These are phyloP conservation scores for Pentamera pediparva DNA, from an alignment of 53 echinoderm and acorn worm genomes.

Conservation along the genomic window DNA sequence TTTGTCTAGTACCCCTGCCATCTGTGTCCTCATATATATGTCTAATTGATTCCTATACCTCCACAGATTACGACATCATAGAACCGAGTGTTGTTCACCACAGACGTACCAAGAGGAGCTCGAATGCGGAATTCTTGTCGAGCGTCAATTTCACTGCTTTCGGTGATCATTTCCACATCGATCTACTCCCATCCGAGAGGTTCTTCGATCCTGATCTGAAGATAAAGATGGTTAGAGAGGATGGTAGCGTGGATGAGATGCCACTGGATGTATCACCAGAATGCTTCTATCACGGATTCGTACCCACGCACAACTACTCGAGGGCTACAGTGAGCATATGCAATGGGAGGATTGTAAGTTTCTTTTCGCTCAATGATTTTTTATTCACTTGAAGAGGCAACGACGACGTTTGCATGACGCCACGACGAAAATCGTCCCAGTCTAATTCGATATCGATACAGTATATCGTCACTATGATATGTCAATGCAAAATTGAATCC, in stretches of 20 bases:
- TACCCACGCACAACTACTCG: constrained; percentile 1
- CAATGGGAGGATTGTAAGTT: background rate
- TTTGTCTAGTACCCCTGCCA: no score
- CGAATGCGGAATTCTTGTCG: background rate
- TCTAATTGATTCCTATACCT: no score
- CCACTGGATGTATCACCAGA: background rate
- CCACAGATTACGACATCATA: constrained; percentile 16
- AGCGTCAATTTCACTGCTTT: background rate
- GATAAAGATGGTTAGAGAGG: background rate
- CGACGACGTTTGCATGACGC: no score
- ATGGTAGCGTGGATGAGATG: background rate
- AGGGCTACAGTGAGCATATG: constrained; percentile 3
- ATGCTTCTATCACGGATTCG: constrained; percentile 10
- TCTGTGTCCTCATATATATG: no score
- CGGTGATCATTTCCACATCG: constrained; percentile 5
- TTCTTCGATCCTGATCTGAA: constrained; percentile 11
- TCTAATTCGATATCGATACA: no score
- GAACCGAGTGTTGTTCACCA: background rate
- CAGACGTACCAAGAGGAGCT: background rate
- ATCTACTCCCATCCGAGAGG: background rate
- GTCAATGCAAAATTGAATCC: no score
- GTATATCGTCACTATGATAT: no score
- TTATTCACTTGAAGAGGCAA: no score
- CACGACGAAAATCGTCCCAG: no score
- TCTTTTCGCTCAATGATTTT: no score